Evolutionary conservation across 2,797 vertebrate species (phyloP).

Genomic region (Oceanodroma leucorhoa): DNA sequence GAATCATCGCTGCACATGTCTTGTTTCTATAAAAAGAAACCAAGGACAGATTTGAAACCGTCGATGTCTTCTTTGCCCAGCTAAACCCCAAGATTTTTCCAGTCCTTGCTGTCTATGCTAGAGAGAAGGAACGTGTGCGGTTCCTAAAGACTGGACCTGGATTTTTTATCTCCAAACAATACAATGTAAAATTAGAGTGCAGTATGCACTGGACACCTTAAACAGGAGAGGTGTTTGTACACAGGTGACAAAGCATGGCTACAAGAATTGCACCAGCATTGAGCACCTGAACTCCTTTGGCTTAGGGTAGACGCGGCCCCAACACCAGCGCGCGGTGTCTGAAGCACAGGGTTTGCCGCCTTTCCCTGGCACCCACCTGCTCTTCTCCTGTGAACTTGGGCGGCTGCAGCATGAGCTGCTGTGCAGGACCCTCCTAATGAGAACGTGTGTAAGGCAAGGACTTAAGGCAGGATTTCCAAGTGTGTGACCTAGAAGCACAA

Average conservation of each 20-base stretch:
- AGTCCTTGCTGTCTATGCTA: not conserved
- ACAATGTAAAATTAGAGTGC: not conserved
- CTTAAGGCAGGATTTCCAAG: not conserved
- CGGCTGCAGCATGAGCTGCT: not conserved
- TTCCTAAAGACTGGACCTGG: not conserved
- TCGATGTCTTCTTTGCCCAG: constrained; percentile 8
- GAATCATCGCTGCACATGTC: constrained; percentile 40
- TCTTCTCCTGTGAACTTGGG: not conserved
- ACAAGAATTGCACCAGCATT: not conserved
- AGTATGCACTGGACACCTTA: not conserved
- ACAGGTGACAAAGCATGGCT: not conserved
- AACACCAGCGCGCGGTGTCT: fast-evolving
- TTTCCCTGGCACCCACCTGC: not conserved
- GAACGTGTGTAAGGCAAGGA: not conserved
- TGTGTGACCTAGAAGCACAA: not conserved
- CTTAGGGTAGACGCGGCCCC: not conserved
- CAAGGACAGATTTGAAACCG: constrained; percentile 38
- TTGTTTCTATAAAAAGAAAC: constrained; percentile 53
- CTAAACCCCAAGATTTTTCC: not conserved
- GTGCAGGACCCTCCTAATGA: not conserved
- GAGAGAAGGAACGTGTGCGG: not conserved
- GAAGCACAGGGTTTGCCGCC: not conserved
- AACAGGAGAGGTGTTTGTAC: not conserved
- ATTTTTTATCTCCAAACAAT: not conserved
- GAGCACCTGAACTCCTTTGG: not conserved